Base-by-base conservation (phyloP, 1,140 invertebrate genomes). In the Drosophila willistoni region DNA sequence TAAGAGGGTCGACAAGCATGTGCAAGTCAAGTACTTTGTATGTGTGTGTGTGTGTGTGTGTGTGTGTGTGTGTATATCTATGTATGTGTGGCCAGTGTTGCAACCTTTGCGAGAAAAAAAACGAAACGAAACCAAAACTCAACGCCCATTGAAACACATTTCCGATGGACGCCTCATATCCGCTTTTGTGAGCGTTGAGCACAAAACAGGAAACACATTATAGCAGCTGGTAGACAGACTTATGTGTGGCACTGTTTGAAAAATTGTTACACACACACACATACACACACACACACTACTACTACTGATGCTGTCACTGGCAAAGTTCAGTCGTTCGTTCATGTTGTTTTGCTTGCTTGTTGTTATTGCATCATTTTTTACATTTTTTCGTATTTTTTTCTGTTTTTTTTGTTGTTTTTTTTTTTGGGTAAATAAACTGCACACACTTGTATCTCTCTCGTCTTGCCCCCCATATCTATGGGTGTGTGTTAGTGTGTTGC, bases 181-280 rank as follows among this genome's bases (percentile, higher is more conserved):
- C 84, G 83, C 76, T 84, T 81, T 86, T 83, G 74, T 79, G 79
- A 86, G 83, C 79, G 83, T 79, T 81, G 78, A 80, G 77, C 84
- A 87, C 80, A 87, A 41, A 87, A 87, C 84, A 87, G 84, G 84
- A 87, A 87, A 90, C 80, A 87, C 84, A 87, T 87, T 89, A 87
- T 84, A 84, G 80, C 84, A 89, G 84, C 83, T 84, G 84, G 80
- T 87, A 89, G 84, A 86, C 77, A 87, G 84, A 89, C 84, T 87
- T 87, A 84, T 87, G 84, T 87, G 80, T 84, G 78, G 84, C 80
- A 89, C 84, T 89, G 80, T 87, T 76, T 87, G 84, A 87, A 87
- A 87, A 89, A 87, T 87, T 90, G 84, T 81, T 89, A 89, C 83
- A 83, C 55, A 75, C 60, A 63, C 71, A 39, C 51, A 9, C 57